Evolutionary conservation across 1,140 invertebrate species (phyloP), one percentile per base, ranked within the genome.

Genomic region (Eupeodes corollae): DNA sequence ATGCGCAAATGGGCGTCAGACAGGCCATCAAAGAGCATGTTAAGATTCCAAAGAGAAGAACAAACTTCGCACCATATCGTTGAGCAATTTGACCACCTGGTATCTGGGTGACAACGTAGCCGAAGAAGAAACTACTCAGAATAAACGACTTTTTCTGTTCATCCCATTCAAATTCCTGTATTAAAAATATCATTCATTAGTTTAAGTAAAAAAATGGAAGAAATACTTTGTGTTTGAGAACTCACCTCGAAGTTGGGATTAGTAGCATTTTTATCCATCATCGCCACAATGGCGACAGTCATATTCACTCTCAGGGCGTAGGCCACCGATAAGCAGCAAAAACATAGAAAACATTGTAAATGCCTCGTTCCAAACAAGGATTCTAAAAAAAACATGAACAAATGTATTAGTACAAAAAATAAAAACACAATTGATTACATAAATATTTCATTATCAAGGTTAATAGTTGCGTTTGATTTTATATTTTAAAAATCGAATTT

Each of bases 261-360:
- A 9, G 55, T 66, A 16, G 48, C 46, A 49, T 66, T 67, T 10
- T 51, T 44, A 46, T 65, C 63, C 9, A 63, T 66, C 63, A 66
- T 66, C 15, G 63, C 63, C 37, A 66, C 63, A 32, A 85, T 76
- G 3, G 79, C 80, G 50, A 85, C 79, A 8, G 81, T 83, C 51
- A 84, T 73, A 50, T 80, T 81, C 10, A 82, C 78, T 34, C 83
- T 67, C 56, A 81, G 72, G 5, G 72, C 73, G 52, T 81, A 84
- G 0, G 77, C 79, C 21, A 79, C 69, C 1, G 78, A 60, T 56
- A 83, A 72, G 0, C 79, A 74, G 10, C 81, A 53, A 52, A 83
- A 82, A 40, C 83, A 66, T 19, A 85, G 57, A 12, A 83, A 48
- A 8, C 75, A 71, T 56, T 85, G 82, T 19, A 75, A 50, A 61